A percentile compares a stretch with the other conserved stretches of the same genome.
Conservation (phyloP, 2,113 vertebrate species). For the Pipra filicauda region DNA sequence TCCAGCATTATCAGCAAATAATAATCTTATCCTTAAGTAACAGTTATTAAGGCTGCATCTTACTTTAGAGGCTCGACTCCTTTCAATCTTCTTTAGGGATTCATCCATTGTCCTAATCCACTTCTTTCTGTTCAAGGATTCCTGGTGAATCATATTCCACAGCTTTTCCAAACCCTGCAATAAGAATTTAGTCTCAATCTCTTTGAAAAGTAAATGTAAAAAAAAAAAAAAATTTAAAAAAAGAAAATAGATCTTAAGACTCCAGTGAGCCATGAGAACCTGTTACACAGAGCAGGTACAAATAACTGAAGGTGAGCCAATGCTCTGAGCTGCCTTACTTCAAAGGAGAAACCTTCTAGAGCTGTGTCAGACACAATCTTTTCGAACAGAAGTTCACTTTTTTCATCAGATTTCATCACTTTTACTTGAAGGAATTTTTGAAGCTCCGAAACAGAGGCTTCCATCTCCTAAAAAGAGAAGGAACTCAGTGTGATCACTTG, state of each 20-base stretch:
- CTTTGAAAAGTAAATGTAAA: background rate
- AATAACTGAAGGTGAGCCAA: background rate
- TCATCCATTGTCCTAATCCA: conserved; percentile 73
- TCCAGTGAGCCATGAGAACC: background rate
- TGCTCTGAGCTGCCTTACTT: conserved; percentile 59
- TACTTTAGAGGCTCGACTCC: conserved; percentile 69
- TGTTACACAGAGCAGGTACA: background rate
- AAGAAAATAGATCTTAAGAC: background rate
- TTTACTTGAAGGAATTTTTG: conserved; percentile 65
- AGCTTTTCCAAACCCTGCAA: conserved; percentile 74
- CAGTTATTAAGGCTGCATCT: background rate
- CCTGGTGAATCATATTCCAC: conserved; percentile 69
- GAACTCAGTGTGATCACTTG: background rate
- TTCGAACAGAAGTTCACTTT: conserved; percentile 62
- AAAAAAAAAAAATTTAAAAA: background rate
- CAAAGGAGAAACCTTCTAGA: conserved; percentile 14
- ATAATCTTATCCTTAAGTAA: background rate
- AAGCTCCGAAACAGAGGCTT: conserved; percentile 68
- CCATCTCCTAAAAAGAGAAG: conserved; percentile 72
- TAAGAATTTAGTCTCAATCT: background rate
- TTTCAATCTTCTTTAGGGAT: conserved; percentile 68
- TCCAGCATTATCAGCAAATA: background rate
- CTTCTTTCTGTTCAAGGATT: conserved; percentile 65
- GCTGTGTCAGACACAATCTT: conserved; percentile 45
- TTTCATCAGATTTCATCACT: conserved; percentile 55